These are phyloP conservation scores for Orthosia gracilis DNA, from an alignment of 2,888 invertebrate genomes.

Conservation along the genomic window DNA sequence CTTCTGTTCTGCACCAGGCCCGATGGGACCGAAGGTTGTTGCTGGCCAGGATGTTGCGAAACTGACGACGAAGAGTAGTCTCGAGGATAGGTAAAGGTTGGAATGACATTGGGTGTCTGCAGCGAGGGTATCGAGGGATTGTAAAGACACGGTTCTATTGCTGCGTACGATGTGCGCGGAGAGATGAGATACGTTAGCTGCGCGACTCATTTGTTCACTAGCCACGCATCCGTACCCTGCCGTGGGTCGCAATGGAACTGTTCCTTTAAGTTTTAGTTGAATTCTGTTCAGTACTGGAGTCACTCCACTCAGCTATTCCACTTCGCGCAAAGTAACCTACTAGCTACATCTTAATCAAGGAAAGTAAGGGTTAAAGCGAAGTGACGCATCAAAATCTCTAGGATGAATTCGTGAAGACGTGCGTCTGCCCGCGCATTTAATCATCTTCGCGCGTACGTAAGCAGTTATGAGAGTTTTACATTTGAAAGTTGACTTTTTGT, in stretches of 20 bases:
- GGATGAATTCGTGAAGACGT: no score
- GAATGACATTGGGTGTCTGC: constrained; percentile 13
- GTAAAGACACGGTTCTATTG: not conserved
- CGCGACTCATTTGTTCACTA: not conserved
- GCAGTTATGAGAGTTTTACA: no score
- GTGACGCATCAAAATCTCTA: no score
- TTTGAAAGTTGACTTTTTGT: no score
- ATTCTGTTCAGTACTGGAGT: not conserved
- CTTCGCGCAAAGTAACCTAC: not conserved
- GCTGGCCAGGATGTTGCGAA: constrained; percentile 93
- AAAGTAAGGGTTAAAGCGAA: no score
- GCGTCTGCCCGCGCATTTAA: no score
- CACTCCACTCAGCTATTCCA: not conserved
- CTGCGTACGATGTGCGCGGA: not conserved
- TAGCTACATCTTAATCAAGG: not conserved
- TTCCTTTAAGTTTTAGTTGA: not conserved
- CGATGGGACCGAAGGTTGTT: constrained; percentile 96
- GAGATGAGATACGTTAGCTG: not conserved
- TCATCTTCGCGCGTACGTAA: no score
- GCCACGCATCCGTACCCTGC: not conserved
- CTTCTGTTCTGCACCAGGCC: constrained; percentile 96
- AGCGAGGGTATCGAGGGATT: not conserved
- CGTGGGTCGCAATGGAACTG: not conserved
- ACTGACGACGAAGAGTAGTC: constrained; percentile 86
- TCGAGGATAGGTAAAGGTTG: constrained; percentile 12